Evolutionary conservation across 2,888 invertebrate genomes (phyloP).

Genomic region (Calameuta pallipes): DNA sequence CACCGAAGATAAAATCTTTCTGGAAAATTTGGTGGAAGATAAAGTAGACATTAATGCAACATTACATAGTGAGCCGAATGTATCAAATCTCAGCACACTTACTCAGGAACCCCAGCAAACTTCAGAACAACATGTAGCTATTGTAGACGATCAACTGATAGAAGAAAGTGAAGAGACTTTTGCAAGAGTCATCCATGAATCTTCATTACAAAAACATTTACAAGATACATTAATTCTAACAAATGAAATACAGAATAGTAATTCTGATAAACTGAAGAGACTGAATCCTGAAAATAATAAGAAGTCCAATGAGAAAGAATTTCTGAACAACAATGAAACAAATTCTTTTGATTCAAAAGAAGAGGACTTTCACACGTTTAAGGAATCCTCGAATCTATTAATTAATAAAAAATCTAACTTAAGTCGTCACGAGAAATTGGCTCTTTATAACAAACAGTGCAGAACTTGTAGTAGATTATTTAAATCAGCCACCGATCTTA

Average conservation of each 20-base stretch:
- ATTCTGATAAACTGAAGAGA: not conserved
- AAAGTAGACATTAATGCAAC: conserved; percentile 14
- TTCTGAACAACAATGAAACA: not conserved
- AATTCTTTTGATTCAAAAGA: conserved; percentile 2
- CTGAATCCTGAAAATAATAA: not conserved
- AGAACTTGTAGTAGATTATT: conserved; percentile 22
- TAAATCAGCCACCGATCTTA: conserved; percentile 20
- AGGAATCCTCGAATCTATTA: not conserved
- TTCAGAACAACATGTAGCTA: not conserved
- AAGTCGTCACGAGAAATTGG: conserved; percentile 22
- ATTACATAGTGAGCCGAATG: conserved; percentile 8
- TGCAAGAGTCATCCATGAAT: not conserved
- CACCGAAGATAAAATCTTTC: conserved; percentile 15
- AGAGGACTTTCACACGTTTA: conserved; percentile 2
- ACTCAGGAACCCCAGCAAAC: not conserved
- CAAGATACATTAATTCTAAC: not conserved
- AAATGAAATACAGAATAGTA: not conserved
- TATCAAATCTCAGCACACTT: not conserved
- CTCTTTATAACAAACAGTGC: conserved; percentile 21
- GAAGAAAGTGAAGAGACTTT: not conserved
- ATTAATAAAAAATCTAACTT: conserved; percentile 7
- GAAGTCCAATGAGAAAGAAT: not conserved
- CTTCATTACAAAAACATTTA: not conserved
- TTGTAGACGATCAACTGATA: not conserved
- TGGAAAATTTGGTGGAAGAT: conserved; percentile 16